Base-by-base conservation (phyloP, 1,140 invertebrate species). In the Manduca sexta region DNA sequence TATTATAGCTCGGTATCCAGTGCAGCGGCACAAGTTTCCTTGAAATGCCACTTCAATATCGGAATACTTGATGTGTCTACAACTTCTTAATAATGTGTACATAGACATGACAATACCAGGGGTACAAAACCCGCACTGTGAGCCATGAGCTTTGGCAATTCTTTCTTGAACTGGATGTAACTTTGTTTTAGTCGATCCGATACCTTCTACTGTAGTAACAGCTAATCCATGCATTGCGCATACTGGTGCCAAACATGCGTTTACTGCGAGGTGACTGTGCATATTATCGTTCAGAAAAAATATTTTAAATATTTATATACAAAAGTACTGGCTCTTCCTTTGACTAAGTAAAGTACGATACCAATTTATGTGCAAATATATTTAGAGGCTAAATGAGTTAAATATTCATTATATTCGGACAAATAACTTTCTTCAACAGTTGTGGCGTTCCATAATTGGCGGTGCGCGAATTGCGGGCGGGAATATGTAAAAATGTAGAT, bases 61-160 rank as follows among this genome's bases (percentile, higher is more conserved):
- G 14, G 91, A 84, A 88, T 78, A 86, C 51, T 71, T 76, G 91
- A 92, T 33, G 17, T 72, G 69, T 4, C 87, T 82, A 10, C 77
- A 83, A 49, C 89, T 92, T 54, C 95, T 86, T 0, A 97, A 74
- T 14, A 97, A 79, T 0, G 93, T 89, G 63, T 97, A 97, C 95
- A 97, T 97, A 2, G 95, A 97, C 96, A 97, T 97, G 0, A 97
- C 94, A 44, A 97, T 96, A 11, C 95, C 95, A 2, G 95, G 95
- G 3, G 95, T 96, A 60, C 95, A 97, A 76, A 96, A 97, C 3
- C 95, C 95, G 73, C 95, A 97, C 85, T 97, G 96, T 0, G 94
- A 95, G 0, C 95, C 95, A 68, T 97, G 95, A 2, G 93, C 89
- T 86, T 94, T 93, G 0, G 94, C 94, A 35, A 97, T 90, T 56